phyloP scores from a whole-genome alignment of 2,797 vertebrate species.

The Pseudochromis fuscus region DNA sequence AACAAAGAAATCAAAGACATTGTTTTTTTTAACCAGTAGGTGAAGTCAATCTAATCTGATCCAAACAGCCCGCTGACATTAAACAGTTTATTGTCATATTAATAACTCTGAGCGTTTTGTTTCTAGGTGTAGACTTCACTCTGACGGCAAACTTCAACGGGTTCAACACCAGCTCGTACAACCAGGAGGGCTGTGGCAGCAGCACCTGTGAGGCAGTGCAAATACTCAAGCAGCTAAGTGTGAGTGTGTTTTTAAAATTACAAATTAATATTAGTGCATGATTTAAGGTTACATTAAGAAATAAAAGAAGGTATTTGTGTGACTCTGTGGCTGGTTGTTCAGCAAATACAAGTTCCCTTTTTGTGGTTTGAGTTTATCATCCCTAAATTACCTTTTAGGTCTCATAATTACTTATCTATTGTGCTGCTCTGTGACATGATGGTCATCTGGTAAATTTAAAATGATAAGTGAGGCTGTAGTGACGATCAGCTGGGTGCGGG shows the following conservation, averaged over 20 bases:
- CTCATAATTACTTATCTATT: conserved; percentile 5
- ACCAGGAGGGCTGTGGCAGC: conserved; percentile 89
- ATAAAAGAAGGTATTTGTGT: too few species aligned
- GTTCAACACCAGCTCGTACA: conserved; percentile 85
- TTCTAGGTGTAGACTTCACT: conserved; percentile 82
- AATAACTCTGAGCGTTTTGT: conserved; percentile 43
- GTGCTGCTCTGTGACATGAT: conserved; percentile 3
- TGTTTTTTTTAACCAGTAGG: background rate
- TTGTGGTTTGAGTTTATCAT: conserved; percentile 16
- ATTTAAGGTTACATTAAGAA: background rate
- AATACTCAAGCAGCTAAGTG: conserved; percentile 89
- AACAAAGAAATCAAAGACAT: background rate
- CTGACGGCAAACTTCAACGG: conserved; percentile 82
- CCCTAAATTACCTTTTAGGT: background rate
- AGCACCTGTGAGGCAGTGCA: conserved; percentile 94
- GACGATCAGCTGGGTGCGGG: too few species aligned
- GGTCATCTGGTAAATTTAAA: background rate
- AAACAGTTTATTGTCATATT: conserved; percentile 5
- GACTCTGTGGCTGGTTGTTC: background rate
- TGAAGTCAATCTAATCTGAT: conserved; percentile 17
- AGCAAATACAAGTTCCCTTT: conserved; percentile 5
- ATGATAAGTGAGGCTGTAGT: too few species aligned
- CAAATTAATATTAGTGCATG: too few species aligned
- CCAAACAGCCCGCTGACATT: background rate
- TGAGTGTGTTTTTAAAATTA: conserved; percentile 80